Evolutionary conservation across 1,140 invertebrate genomes (phyloP).

Genomic region (Rhagoletis zephyria): DNA sequence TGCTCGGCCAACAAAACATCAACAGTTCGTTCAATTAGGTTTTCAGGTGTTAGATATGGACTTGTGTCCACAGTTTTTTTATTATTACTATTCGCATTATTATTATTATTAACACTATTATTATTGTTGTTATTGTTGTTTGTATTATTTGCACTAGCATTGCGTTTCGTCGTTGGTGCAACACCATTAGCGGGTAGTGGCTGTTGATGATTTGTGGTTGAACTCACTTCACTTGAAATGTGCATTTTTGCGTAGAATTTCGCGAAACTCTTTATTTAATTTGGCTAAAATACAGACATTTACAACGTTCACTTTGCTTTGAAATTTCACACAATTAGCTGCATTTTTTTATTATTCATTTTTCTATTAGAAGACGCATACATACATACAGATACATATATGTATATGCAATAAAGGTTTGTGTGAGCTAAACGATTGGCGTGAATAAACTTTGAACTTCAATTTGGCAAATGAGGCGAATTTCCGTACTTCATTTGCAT

Average conservation of each 20-base stretch:
- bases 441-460: constrained; percentile 43
- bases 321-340: not conserved
- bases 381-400: not conserved
- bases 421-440: constrained; percentile 2
- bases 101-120: constrained; percentile 62
- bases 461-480: constrained; percentile 50
- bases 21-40: constrained; percentile 86
- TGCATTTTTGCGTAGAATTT: constrained; percentile 75
- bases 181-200: constrained; percentile 68
- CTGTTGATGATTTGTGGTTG: constrained; percentile 75
- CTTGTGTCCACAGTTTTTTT: constrained; percentile 71
- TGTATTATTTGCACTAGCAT: constrained; percentile 57
- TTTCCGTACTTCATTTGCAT: constrained; percentile 42
- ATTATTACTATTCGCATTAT: constrained; percentile 58
- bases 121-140: constrained; percentile 58
- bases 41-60: constrained; percentile 83
- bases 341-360: not conserved
- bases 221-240: constrained; percentile 81
- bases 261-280: not conserved
- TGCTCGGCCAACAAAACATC: constrained; percentile 89
- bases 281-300: not conserved
- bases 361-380: too few relatives aligned
- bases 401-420: not conserved
- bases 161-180: constrained; percentile 29
- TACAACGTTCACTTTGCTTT: not conserved